Evolutionary conservation across 2,113 vertebrate genomes (phyloP).

Genomic region (Neolamprologus ventralis): DNA sequence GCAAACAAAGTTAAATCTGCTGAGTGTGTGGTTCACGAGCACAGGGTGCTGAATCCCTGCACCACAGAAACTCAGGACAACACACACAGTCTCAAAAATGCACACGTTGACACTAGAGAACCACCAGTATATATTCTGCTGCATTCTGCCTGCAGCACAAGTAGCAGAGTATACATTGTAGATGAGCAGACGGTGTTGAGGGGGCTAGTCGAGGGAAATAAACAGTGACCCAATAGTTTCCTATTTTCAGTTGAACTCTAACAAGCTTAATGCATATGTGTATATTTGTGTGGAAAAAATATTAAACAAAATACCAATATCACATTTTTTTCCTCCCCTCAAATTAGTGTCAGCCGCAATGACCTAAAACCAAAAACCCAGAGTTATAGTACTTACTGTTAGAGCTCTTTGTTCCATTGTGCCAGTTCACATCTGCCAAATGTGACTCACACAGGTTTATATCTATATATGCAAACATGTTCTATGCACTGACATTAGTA

Average conservation of each 20-base stretch:
- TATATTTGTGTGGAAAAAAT: neutral
- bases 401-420: slow-evolving; percentile 49
- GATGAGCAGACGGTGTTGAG: neutral
- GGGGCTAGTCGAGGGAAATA: neutral
- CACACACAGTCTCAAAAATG: neutral
- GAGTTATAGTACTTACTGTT: slow-evolving; percentile 22
- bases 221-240: neutral
- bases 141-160: neutral
- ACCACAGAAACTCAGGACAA: neutral
- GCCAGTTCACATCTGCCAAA: slow-evolving; percentile 72
- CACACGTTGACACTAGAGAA: neutral
- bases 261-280: neutral
- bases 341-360: neutral
- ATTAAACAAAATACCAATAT: neutral
- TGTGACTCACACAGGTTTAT: slow-evolving; percentile 47
- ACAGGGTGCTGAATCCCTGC: neutral
- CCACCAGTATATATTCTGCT: neutral
- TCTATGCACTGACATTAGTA: neutral
- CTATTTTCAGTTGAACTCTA: neutral
- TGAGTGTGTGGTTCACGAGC: slow-evolving; percentile 28
- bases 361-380: neutral
- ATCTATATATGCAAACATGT: neutral
- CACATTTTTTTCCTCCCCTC: neutral
- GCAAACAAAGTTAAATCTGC: slow-evolving; percentile 33
- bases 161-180: neutral